Conservation (phyloP, 2,113 vertebrate genomes). For the Psittacula cyanocephala region DNA sequence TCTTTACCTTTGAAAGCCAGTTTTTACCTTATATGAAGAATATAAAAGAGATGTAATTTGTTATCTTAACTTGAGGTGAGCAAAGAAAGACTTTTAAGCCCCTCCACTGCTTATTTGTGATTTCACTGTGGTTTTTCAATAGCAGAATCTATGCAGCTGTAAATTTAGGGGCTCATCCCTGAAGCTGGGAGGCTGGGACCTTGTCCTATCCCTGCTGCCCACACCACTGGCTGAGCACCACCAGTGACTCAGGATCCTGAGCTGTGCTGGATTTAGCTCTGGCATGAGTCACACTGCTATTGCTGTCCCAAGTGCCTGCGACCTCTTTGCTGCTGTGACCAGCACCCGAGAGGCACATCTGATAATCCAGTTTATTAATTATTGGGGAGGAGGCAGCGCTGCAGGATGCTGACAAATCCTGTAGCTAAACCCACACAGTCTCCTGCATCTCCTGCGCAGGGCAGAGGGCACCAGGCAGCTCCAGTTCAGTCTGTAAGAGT, state of each 20-base stretch:
- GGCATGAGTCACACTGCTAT: accelerated
- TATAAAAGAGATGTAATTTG: not conserved
- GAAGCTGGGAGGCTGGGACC: not conserved
- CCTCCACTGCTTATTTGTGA: not conserved
- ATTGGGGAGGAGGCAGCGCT: not conserved
- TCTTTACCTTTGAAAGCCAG: conserved; percentile 27
- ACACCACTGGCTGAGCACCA: not conserved
- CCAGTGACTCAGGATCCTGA: not conserved
- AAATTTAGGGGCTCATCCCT: not conserved
- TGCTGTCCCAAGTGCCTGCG: not conserved
- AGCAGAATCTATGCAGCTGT: not conserved
- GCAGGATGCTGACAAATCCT: not conserved
- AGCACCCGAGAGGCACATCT: accelerated
- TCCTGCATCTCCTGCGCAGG: not conserved
- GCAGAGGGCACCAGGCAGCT: not conserved
- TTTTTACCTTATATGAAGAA: not conserved
- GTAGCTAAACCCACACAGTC: accelerated
- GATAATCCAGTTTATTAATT: not conserved
- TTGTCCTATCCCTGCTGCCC: not conserved
- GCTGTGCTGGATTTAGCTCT: not conserved
- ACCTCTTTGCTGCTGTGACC: not conserved
- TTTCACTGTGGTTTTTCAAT: not conserved
- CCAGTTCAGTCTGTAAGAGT: not conserved
- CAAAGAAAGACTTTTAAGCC: not conserved
- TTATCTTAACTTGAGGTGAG: conserved; percentile 10